Base-by-base conservation (phyloP, 2,888 invertebrate genomes). In the Caenorhabditis drosophilae region DNA sequence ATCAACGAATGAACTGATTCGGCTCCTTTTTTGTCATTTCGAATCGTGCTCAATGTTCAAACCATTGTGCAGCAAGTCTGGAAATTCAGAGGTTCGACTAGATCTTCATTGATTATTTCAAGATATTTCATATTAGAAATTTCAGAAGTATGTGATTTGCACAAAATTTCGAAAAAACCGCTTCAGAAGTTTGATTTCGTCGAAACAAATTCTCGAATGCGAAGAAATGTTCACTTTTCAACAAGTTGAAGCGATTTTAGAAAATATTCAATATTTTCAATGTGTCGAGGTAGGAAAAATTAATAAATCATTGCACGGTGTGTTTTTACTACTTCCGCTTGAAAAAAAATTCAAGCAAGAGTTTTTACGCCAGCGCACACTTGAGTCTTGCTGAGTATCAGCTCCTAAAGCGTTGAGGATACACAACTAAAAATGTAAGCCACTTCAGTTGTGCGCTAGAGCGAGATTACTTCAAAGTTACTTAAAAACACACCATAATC, bases 11-110 rank as follows among this genome's bases (percentile, higher is more conserved):
- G 12, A 34, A n/a, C 35, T 66, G 2, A 34, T 60, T 16, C 18
- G 16, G 15, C 18, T 40, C 2, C 12, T 51, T 15, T 36, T 41
- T 4, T 20, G 9, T 2, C 18, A 23, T 9, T 64, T 64, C 51
- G 31, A 50, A 15, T 20, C 48, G 9, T 45, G 35, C 22, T 23
- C 23, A 11, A 22, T 60, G 11, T 55, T 51, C 51, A 66, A 66
- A 47, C 66, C 66, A 1, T 11, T 60, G 6, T 66, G 55, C 25
- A 66, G 66, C 51, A 66, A 66, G 20, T 25, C 60, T 1, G 50
- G 66, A 23, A 60, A 60, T 35, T 26, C 55, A 4, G 66, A 66
- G 48, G 59, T 63, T 12, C 1, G 12, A 7, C 20, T 36, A 15
- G 6, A 40, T 20, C 7, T 27, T 34, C 9, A 2, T 34, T 11